phyloP scores from a whole-genome alignment of 2,113 vertebrate genomes.

The Empidonax alnorum region DNA sequence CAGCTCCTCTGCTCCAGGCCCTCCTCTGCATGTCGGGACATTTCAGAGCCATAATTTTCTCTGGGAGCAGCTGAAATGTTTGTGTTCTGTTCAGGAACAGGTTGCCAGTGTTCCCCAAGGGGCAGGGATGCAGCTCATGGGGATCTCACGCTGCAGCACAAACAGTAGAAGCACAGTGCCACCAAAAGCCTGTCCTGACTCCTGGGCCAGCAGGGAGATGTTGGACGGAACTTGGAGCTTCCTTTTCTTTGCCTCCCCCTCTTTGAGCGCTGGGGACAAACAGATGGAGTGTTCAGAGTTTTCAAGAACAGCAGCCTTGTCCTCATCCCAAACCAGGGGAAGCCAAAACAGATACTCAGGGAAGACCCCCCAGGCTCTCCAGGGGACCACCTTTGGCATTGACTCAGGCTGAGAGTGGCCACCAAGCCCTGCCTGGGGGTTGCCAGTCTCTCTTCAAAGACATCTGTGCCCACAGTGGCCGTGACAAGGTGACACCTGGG shows the following conservation, averaged over 20 bases:
- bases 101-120: background rate
- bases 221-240: background rate
- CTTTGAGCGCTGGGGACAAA: background rate
- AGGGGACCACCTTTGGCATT: background rate
- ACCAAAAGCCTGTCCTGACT: background rate
- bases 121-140: background rate
- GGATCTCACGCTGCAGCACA: background rate
- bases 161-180: background rate
- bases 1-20: background rate
- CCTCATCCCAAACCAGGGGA: background rate
- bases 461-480: rapidly evolving
- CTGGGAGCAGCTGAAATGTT: background rate
- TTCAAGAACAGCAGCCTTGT: background rate
- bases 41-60: background rate
- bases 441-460: background rate
- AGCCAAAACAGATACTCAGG: background rate
- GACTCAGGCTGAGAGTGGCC: background rate
- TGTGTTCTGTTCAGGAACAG: background rate
- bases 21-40: background rate
- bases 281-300: background rate
- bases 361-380: background rate
- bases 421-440: background rate
- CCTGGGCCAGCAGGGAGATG: background rate
- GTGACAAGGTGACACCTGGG: background rate
- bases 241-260: background rate